Evolutionary conservation across 2,113 vertebrate genomes (phyloP), one percentile per base, ranked within the genome.

Genomic region (Stegastes partitus): DNA sequence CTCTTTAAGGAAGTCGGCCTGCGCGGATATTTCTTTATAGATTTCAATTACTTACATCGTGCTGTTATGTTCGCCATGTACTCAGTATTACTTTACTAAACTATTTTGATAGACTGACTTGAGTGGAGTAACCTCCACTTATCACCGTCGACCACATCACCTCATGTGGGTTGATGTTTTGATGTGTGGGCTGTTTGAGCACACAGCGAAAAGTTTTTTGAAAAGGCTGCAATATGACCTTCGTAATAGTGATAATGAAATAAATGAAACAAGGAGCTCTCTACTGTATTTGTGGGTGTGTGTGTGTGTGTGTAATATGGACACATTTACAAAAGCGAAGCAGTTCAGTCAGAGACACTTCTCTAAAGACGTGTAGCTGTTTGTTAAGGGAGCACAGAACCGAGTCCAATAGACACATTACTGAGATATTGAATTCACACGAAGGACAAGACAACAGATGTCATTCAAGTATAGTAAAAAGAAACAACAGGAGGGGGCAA

Each of bases 151-250:
- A 79, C 16, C 59, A 44, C 15, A 34, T 68, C 63, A 65, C 45
- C 61, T 26, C 16, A 16, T 11, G 44, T 73, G 53, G 74, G 67
- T 42, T 39, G 71, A 59, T 68, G 79, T 58, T 68, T 66, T 74
- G 64, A 18, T 82, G 71, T 71, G 81, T 77, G 64, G 83, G 87
- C 67, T 72, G 64, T 5, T 12, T 65, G 22, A 77, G 37, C 18
- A 23, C 28, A 37, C 23, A 12, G 19, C 2, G 18, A 66, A 74
- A 74, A 44, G 23, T 65, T 67, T 65, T 67, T 21, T 71, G 54
- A 63, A 71, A 79, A 47, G 34, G 53, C 49, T 45, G 11, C 11
- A 28, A 63, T 50, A 45, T 57, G 49, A 81, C 64, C 28, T 45
- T 80, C 19, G 34, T 77, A 16, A 50, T 79, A 34, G 22, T 14